phyloP scores from a whole-genome alignment of 2,113 vertebrate genomes.

The Paramisgurnus dabryanus region DNA sequence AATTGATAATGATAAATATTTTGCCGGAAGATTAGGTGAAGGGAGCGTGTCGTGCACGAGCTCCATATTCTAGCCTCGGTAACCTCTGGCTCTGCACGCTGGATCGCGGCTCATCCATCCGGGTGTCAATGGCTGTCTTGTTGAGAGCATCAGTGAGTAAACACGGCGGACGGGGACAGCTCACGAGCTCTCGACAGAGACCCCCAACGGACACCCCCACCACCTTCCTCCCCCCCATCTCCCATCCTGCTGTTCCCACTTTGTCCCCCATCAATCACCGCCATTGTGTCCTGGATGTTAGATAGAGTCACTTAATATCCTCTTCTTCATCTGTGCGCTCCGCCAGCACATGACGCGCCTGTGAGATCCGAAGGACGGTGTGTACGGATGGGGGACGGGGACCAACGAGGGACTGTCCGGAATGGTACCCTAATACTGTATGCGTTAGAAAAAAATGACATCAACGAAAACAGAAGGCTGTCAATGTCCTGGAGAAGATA shows the following conservation, averaged over 20 bases:
- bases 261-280: slow-evolving; percentile 99
- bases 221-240: slow-evolving; percentile 2
- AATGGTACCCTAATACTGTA: background rate
- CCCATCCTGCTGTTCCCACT: slow-evolving; percentile 95
- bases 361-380: slow-evolving; percentile 82
- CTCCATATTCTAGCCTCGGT: slow-evolving; percentile 89
- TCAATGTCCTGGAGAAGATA: background rate
- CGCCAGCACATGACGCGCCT: slow-evolving; percentile 83
- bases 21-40: slow-evolving; percentile 99
- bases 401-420: slow-evolving; percentile 67
- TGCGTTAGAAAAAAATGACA: background rate
- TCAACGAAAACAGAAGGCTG: background rate
- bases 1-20: slow-evolving; percentile 99
- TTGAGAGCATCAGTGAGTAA: slow-evolving; percentile 99
- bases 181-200: slow-evolving; percentile 77
- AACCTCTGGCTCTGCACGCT: slow-evolving; percentile 90
- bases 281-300: slow-evolving; percentile 98
- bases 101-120: slow-evolving; percentile 99
- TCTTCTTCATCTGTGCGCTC: slow-evolving; percentile 95
- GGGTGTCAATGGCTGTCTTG: slow-evolving; percentile 99
- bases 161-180: slow-evolving; percentile 92
- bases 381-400: slow-evolving; percentile 47
- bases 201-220: slow-evolving; percentile 22
- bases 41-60: slow-evolving; percentile 82
- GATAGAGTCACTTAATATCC: slow-evolving; percentile 99